These are phyloP conservation scores for Corythoichthys intestinalis DNA, from an alignment of 2,113 vertebrate genomes.

Conservation along the genomic window DNA sequence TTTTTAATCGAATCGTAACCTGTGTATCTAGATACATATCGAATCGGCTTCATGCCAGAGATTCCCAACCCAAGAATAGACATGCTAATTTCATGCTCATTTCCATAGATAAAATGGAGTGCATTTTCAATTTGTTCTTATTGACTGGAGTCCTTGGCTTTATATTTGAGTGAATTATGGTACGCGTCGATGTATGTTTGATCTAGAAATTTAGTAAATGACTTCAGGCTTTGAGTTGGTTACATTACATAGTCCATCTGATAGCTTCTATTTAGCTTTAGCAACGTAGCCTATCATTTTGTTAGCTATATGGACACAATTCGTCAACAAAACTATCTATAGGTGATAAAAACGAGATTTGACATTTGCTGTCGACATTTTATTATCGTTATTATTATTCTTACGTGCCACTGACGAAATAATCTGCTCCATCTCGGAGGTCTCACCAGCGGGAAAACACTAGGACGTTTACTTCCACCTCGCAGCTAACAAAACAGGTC, in stretches of 20 bases:
- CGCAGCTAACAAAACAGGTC: background rate
- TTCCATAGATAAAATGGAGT: background rate
- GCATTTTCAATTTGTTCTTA: background rate
- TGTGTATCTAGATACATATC: no score
- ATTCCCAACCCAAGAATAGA: no score
- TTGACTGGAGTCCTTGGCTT: background rate
- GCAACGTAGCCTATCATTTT: background rate
- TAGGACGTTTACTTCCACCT: background rate
- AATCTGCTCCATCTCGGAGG: constrained; percentile 51
- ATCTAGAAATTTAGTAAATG: background rate
- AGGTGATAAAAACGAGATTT: background rate
- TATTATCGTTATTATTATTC: constrained; percentile 7
- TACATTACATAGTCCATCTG: background rate
- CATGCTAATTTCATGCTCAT: background rate
- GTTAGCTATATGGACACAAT: background rate
- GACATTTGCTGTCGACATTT: background rate
- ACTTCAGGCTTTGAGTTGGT: background rate
- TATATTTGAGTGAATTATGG: background rate
- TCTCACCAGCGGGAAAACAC: background rate
- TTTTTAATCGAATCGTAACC: no score
- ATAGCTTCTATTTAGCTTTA: background rate
- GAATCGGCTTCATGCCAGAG: no score
- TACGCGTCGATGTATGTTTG: background rate
- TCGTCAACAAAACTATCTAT: background rate
- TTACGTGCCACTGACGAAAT: constrained; percentile 56